Conservation (phyloP, 2,888 invertebrate species). For the Hirudinaria manillensis region DNA sequence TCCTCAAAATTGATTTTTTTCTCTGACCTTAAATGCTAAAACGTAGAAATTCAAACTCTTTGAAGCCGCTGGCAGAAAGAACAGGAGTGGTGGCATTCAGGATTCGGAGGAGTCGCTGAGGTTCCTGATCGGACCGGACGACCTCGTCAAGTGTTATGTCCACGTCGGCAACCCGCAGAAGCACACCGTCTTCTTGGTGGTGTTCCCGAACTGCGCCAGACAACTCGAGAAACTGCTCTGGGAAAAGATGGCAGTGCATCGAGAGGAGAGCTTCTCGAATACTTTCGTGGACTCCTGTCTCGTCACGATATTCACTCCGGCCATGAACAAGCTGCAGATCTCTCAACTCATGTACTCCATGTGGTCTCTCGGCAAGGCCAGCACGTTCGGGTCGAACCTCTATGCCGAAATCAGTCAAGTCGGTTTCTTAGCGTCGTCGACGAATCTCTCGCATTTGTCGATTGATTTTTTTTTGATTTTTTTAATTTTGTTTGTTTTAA, state of each 20-base stretch:
- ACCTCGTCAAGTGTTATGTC: slow-evolving; percentile 36
- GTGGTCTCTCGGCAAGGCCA: slow-evolving; percentile 34
- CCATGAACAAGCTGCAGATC: slow-evolving; percentile 28
- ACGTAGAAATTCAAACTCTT: too few relatives aligned
- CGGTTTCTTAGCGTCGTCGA: background rate
- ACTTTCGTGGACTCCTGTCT: slow-evolving; percentile 28
- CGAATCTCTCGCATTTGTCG: background rate
- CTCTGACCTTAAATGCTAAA: too few relatives aligned
- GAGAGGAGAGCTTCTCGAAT: too few relatives aligned
- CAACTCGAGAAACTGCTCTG: slow-evolving; percentile 18
- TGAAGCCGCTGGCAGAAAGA: background rate
- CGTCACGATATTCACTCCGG: slow-evolving; percentile 36
- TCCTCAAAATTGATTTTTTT: background rate
- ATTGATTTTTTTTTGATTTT: background rate
- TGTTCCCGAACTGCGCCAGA: slow-evolving; percentile 34
- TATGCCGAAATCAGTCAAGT: slow-evolving; percentile 36
- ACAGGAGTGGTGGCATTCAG: background rate
- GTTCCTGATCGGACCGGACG: slow-evolving; percentile 32
- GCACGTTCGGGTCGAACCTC: slow-evolving; percentile 34
- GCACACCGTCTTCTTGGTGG: slow-evolving; percentile 38
- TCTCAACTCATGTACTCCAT: slow-evolving; percentile 38
- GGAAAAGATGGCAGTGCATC: background rate
- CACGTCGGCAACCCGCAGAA: slow-evolving; percentile 33
- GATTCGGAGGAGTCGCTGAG: background rate
- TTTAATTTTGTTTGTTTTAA: background rate